Conservation (phyloP, 2,113 vertebrate species). For the Lepus americanus region DNA sequence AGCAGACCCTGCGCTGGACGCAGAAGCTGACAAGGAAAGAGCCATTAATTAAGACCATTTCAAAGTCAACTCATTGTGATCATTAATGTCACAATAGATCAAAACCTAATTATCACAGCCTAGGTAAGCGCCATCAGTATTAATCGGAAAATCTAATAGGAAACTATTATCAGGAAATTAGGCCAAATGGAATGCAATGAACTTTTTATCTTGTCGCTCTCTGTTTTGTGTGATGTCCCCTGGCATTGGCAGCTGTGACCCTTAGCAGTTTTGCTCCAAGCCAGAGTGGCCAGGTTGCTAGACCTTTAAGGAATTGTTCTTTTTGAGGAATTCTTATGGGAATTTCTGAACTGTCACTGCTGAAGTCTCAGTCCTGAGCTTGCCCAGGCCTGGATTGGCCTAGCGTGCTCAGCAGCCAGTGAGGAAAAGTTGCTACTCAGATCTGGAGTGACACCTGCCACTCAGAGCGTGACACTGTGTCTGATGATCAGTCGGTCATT, state of each 20-base stretch:
- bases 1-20: constrained; percentile 58
- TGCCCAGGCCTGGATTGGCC: not conserved
- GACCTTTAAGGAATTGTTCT: not conserved
- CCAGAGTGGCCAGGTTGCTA: constrained; percentile 33
- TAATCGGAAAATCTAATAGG: constrained; percentile 85
- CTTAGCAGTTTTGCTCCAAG: constrained; percentile 47
- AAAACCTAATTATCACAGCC: constrained; percentile 86
- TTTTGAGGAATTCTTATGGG: not conserved
- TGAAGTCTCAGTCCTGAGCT: constrained; percentile 18
- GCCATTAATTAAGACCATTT: constrained; percentile 84
- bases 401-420: constrained; percentile 1
- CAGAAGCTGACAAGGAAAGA: constrained; percentile 73
- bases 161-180: constrained; percentile 85
- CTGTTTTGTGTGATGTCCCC: constrained; percentile 39
- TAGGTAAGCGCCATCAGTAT: constrained; percentile 83
- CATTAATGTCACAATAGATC: constrained; percentile 86
- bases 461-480: not conserved
- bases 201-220: constrained; percentile 76
- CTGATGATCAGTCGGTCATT: not conserved
- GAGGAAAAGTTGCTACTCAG: not conserved
- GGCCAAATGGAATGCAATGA: constrained; percentile 82
- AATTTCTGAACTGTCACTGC: constrained; percentile 49
- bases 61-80: constrained; percentile 85
- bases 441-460: not conserved
- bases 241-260: constrained; percentile 72